Percentiles rank a stretch among this genome's conserved stretches.
These are phyloP conservation scores for Parascotia fuliginaria DNA, from an alignment of 2,888 invertebrate genomes.

Conservation along the genomic window DNA sequence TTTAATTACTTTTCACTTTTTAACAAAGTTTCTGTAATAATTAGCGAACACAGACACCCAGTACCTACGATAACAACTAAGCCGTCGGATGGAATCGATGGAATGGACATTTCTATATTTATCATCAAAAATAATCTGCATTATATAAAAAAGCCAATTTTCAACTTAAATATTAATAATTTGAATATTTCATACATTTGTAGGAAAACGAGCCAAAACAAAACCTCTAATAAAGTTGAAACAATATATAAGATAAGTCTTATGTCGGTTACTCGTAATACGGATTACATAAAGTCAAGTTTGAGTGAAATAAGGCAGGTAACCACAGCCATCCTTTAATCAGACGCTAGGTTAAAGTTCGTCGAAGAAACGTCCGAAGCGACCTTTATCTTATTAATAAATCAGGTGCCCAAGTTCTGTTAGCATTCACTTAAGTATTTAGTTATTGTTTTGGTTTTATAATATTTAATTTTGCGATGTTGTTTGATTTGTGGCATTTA, in stretches of 20 bases:
- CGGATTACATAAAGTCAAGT: conserved; percentile 19
- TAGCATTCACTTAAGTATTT: not conserved
- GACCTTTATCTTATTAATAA: conserved; percentile 25
- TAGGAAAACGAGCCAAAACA: not conserved
- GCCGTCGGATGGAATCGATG: too few species aligned
- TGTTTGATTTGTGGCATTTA: too few species aligned
- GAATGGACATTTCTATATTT: too few species aligned
- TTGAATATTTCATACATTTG: too few species aligned
- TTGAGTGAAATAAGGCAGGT: conserved; percentile 29
- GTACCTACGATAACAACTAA: too few species aligned
- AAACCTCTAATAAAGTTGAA: not conserved
- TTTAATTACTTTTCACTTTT: too few species aligned
- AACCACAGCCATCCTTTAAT: conserved; percentile 38
- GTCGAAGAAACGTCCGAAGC: conserved; percentile 24
- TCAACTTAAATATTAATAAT: too few species aligned
- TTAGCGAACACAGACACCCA: too few species aligned
- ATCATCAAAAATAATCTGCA: too few species aligned
- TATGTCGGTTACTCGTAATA: conserved; percentile 16
- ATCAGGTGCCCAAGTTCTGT: conserved; percentile 14
- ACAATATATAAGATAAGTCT: conserved; percentile 15
- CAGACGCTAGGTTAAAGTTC: conserved; percentile 35
- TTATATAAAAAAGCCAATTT: too few species aligned
- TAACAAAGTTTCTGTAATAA: too few species aligned
- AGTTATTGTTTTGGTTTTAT: not conserved
- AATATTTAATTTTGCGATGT: not conserved